Evolutionary conservation across 2,797 vertebrate genomes (phyloP).

Genomic region (Anas flavirostris): DNA sequence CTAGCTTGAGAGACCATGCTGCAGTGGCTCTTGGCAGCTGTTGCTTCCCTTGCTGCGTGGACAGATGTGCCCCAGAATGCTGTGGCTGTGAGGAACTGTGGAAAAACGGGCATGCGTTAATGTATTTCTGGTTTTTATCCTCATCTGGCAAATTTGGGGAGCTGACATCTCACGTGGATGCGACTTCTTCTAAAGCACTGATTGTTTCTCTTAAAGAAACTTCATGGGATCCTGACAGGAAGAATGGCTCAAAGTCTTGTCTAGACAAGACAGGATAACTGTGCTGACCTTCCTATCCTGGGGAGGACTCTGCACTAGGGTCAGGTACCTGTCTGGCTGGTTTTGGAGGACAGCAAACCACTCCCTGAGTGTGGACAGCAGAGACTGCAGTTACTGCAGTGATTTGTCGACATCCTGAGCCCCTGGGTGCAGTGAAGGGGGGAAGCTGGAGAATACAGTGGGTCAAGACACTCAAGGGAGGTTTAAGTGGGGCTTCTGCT

Average conservation of each 20-base stretch:
- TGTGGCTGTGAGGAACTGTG: not conserved
- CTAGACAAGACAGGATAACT: not conserved
- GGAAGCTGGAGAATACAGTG: not conserved
- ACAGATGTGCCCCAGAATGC: not conserved
- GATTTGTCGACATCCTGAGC: not conserved
- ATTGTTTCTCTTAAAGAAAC: not conserved
- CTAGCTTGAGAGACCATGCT: not conserved
- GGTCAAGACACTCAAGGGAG: not conserved
- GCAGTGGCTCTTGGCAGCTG: not conserved
- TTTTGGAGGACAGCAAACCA: not conserved
- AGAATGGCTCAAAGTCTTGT: not conserved
- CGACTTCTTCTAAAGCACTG: not conserved
- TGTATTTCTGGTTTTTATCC: not conserved
- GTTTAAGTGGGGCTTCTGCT: not conserved
- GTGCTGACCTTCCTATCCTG: not conserved
- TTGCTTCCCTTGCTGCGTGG: not conserved
- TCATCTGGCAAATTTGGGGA: not conserved
- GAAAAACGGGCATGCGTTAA: not conserved
- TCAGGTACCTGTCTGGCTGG: not conserved
- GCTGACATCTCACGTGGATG: not conserved
- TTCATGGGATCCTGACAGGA: not conserved
- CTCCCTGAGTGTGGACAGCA: not conserved
- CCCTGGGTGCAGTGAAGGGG: not conserved
- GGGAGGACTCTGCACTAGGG: not conserved
- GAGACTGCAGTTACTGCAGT: not conserved